A percentile compares a stretch with the other conserved stretches of the same genome.
These are phyloP conservation scores for Morphnarchus princeps DNA, from an alignment of 2,113 vertebrate genomes.

Conservation along the genomic window DNA sequence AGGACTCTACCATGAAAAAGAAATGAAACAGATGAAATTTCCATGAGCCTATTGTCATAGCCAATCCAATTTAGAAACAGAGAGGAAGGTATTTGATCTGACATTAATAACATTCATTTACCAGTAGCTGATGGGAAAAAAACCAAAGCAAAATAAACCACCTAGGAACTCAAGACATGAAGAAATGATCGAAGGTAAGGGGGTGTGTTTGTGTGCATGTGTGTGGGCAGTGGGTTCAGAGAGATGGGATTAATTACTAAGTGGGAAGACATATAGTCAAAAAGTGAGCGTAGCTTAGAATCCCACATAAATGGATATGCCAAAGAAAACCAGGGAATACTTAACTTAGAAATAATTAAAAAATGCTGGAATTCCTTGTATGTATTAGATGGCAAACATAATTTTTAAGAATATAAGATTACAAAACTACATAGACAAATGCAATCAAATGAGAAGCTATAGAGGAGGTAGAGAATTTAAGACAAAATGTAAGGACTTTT, in stretches of 20 bases:
- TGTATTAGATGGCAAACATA: background rate
- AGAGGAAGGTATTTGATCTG: slow-evolving; percentile 3
- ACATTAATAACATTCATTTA: slow-evolving; percentile 27
- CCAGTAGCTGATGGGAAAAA: background rate
- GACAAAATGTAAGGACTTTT: background rate
- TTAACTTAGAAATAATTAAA: background rate
- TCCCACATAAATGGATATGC: background rate
- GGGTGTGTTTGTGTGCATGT: background rate
- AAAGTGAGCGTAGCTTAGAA: background rate
- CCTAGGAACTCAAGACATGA: background rate
- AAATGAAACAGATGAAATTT: slow-evolving; percentile 45
- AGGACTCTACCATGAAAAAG: slow-evolving; percentile 16
- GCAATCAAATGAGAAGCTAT: background rate
- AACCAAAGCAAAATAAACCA: background rate
- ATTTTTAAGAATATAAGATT: background rate
- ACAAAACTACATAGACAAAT: background rate
- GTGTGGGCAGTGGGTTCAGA: background rate
- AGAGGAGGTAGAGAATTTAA: background rate
- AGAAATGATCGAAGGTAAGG: background rate
- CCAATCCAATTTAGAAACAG: slow-evolving; percentile 8
- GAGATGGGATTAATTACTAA: background rate
- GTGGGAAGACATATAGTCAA: background rate
- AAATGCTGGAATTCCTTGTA: background rate
- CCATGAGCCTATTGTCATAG: background rate
- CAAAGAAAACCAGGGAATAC: background rate